Conservation (phyloP, 2,888 invertebrate genomes). For the Venustoraphidia nigricollis region DNA sequence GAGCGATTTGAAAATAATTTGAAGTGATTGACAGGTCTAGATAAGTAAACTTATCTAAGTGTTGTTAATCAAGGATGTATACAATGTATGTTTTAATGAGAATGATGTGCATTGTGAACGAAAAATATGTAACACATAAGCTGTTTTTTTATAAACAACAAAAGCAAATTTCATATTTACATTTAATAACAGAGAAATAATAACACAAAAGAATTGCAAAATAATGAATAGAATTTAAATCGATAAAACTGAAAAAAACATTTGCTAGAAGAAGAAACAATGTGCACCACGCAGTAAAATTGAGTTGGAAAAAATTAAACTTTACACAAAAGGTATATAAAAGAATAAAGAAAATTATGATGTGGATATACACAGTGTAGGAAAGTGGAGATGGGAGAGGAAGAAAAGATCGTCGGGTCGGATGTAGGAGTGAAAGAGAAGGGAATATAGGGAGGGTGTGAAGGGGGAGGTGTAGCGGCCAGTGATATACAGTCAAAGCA, state of each 20-base stretch:
- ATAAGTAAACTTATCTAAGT: too few species aligned
- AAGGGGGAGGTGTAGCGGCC: constrained; percentile 10
- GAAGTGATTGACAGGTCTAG: too few species aligned
- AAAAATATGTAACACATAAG: too few species aligned
- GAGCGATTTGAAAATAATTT: too few species aligned
- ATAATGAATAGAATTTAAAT: constrained; percentile 1
- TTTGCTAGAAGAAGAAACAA: background rate
- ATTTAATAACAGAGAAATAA: background rate
- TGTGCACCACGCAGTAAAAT: constrained; percentile 16
- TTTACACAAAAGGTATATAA: constrained; percentile 29
- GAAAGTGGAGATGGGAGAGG: constrained; percentile 22
- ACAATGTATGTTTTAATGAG: too few species aligned
- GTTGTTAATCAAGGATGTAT: too few species aligned
- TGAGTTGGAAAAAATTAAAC: constrained; percentile 23
- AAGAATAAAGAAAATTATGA: constrained; percentile 11
- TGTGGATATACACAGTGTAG: constrained; percentile 19
- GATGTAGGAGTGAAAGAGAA: constrained; percentile 30
- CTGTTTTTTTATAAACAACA: too few species aligned
- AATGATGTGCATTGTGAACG: too few species aligned
- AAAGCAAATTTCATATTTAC: too few species aligned
- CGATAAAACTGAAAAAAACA: background rate
- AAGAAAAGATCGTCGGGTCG: constrained; percentile 28
- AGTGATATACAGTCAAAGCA: constrained; percentile 4
- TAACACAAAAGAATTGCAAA: background rate
- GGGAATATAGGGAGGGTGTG: constrained; percentile 25